Percentiles rank a stretch among this genome's conserved stretches.
Evolutionary conservation across 2,113 vertebrate species (phyloP).

Genomic region (Clarias macrocephalus): DNA sequence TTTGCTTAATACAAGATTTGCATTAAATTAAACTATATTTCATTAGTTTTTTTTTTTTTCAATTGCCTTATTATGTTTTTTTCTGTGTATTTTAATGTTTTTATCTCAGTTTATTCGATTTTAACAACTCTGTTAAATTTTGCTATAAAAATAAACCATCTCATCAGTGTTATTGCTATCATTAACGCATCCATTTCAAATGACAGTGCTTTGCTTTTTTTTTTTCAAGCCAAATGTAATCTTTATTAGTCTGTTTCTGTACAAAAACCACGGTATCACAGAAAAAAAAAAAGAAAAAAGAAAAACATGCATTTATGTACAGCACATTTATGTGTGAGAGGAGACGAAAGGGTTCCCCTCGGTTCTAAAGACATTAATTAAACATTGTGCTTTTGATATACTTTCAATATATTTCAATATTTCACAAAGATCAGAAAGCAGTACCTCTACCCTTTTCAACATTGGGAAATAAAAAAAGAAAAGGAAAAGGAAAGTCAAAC

Average conservation of each 20-base stretch:
- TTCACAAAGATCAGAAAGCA: conserved; percentile 72
- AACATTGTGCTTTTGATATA: conserved; percentile 82
- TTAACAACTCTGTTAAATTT: background rate
- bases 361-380: conserved; percentile 73
- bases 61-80: background rate
- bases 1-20: background rate
- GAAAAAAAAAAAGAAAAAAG: conserved; percentile 53
- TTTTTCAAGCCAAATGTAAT: conserved; percentile 77
- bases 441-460: conserved; percentile 69
- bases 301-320: conserved; percentile 78
- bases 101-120: background rate
- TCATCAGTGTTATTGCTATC: background rate
- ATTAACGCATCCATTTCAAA: background rate
- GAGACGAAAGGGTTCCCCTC: conserved; percentile 47
- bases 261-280: conserved; percentile 80
- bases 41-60: background rate
- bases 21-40: background rate
- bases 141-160: background rate
- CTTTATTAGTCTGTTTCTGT: conserved; percentile 82
- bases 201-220: background rate
- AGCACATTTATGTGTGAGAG: conserved; percentile 68
- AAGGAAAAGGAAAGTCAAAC: conserved; percentile 53
- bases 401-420: conserved; percentile 78
- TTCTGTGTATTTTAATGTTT: background rate
- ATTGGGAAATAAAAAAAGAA: conserved; percentile 43